Percentiles rank a stretch among this genome's conserved stretches.
Evolutionary conservation across 2,888 invertebrate species (phyloP).

Genomic region (Meteorus colon): DNA sequence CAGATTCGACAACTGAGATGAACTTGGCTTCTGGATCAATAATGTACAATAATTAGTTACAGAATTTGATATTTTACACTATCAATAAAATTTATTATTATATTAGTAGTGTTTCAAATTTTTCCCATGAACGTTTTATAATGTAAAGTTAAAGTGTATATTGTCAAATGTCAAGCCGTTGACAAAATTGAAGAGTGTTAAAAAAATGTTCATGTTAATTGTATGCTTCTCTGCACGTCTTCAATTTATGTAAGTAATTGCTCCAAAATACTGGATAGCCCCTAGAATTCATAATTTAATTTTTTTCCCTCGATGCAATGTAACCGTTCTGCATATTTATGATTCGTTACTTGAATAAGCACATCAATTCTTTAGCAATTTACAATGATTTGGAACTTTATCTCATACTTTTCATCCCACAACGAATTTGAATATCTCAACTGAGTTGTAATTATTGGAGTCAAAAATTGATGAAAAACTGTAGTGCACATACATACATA

Average conservation of each 20-base stretch:
- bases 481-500: background rate
- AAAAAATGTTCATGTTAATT: background rate
- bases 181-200: background rate
- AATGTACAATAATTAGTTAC: conserved; percentile 67
- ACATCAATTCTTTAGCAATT: background rate
- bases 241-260: background rate
- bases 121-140: background rate
- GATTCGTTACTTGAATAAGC: background rate
- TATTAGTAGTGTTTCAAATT: background rate
- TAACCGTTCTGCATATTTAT: background rate
- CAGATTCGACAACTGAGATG: conserved; percentile 66
- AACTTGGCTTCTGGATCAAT: conserved; percentile 69
- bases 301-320: background rate
- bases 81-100: background rate
- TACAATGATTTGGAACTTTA: background rate
- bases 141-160: background rate
- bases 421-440: background rate
- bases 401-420: background rate
- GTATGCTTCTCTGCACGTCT: background rate
- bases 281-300: background rate
- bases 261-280: background rate
- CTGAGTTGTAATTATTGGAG: background rate
- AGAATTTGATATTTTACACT: background rate
- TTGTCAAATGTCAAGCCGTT: background rate
- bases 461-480: background rate